phyloP scores from a whole-genome alignment of 2,113 vertebrate species.

The Nipponia nippon region DNA sequence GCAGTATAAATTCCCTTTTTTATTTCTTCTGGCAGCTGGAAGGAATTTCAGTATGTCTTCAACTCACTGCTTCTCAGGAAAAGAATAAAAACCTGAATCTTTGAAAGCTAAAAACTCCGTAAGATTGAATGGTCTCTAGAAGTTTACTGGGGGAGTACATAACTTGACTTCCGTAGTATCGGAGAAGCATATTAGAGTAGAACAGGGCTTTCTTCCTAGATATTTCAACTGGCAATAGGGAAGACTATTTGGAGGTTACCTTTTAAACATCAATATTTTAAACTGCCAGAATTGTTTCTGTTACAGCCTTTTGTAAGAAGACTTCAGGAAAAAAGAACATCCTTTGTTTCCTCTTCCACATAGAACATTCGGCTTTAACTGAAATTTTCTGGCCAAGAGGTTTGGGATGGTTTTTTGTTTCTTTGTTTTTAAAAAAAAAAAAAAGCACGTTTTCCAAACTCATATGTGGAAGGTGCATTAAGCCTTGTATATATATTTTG shows the following conservation, averaged over 20 bases:
- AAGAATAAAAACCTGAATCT: not conserved
- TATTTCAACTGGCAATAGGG: not conserved
- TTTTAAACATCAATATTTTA: not conserved
- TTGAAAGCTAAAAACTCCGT: not conserved
- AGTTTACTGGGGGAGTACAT: not conserved
- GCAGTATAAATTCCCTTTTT: not conserved
- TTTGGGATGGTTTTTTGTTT: not conserved
- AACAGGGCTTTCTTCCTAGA: not conserved
- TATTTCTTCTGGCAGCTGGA: not conserved
- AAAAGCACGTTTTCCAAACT: not conserved
- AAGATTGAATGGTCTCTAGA: not conserved
- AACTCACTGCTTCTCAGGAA: not conserved
- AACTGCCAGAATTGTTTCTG: not conserved
- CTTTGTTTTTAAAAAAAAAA: not conserved
- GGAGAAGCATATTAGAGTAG: not conserved
- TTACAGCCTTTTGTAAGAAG: not conserved
- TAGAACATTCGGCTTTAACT: not conserved
- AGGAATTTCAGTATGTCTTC: not conserved
- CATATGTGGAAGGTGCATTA: not conserved
- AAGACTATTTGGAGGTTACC: not conserved
- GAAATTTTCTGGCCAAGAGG: not conserved
- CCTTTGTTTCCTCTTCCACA: not conserved
- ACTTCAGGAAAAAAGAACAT: not conserved
- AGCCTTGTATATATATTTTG: not conserved
- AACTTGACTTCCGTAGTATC: not conserved